These are phyloP conservation scores for Conus canariensis DNA, from an alignment of 2,888 invertebrate species.

Conservation along the genomic window DNA sequence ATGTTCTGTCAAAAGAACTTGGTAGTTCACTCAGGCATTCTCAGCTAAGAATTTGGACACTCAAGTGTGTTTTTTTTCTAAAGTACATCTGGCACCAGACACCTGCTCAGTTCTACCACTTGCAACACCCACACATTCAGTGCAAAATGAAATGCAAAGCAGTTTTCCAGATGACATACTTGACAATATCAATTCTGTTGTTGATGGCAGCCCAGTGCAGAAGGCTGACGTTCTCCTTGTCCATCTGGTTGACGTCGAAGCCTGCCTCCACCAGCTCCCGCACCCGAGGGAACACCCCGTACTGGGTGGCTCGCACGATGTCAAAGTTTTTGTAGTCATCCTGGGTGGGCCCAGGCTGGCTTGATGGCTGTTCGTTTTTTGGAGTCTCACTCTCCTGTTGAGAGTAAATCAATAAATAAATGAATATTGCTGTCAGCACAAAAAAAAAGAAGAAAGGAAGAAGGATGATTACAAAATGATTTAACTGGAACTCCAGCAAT, in stretches of 20 bases:
- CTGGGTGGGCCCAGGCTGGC: constrained; percentile 38
- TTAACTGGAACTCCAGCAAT: not conserved
- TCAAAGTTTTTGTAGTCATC: constrained; percentile 73
- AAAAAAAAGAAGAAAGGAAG: not conserved
- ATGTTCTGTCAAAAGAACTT: no score
- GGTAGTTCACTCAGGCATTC: no score
- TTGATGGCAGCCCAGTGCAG: constrained; percentile 99
- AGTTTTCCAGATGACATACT: constrained; percentile 73
- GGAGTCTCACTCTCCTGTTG: constrained; percentile 29
- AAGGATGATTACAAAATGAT: not conserved
- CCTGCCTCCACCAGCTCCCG: constrained; percentile 92
- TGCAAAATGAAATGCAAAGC: no score
- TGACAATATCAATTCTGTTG: constrained; percentile 94
- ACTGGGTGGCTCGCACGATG: constrained; percentile 86
- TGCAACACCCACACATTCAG: no score
- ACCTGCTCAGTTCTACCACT: no score
- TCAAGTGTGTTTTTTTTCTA: no score
- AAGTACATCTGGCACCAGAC: no score
- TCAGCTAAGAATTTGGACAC: no score
- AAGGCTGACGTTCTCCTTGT: constrained; percentile 95
- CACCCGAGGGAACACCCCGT: constrained; percentile 88
- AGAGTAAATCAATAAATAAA: not conserved
- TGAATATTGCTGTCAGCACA: not conserved
- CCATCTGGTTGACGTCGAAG: constrained; percentile 93
- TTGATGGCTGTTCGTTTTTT: not conserved